A percentile compares a stretch with the other conserved stretches of the same genome.
Conservation (phyloP, 2,888 invertebrate species). For the Polydrusus pterygomalis region DNA sequence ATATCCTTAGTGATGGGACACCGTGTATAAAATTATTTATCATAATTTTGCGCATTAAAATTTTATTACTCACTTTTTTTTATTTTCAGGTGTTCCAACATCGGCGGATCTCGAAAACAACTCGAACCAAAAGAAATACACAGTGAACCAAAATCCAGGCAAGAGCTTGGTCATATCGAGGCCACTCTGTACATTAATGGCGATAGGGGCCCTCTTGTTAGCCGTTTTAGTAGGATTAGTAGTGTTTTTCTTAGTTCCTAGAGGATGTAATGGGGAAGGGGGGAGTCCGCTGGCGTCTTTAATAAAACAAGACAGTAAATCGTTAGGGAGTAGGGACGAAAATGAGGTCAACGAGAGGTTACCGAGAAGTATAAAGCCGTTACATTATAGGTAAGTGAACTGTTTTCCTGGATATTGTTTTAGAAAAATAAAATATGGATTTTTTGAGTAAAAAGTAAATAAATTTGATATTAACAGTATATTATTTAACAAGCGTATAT, state of each 20-base stretch:
- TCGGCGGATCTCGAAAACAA: constrained; percentile 69
- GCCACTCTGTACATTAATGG: constrained; percentile 68
- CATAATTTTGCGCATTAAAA: too few relatives aligned
- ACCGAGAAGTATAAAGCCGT: constrained; percentile 66
- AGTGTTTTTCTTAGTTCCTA: constrained; percentile 69
- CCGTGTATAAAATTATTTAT: too few relatives aligned
- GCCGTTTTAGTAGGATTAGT: constrained; percentile 67
- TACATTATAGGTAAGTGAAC: constrained; percentile 66
- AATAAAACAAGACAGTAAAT: constrained; percentile 32
- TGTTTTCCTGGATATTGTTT: too few relatives aligned
- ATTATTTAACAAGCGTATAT: too few relatives aligned
- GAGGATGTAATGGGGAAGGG: constrained; percentile 60
- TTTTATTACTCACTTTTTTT: neutral
- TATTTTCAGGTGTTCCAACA: constrained; percentile 69
- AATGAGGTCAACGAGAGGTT: constrained; percentile 63
- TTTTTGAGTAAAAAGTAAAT: too few relatives aligned
- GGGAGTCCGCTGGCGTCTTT: constrained; percentile 54
- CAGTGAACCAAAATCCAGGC: constrained; percentile 65
- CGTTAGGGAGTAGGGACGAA: constrained; percentile 16
- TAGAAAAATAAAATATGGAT: too few relatives aligned
- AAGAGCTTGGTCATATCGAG: constrained; percentile 67
- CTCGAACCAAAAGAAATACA: constrained; percentile 69
- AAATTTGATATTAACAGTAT: too few relatives aligned
- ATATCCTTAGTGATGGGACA: too few relatives aligned
- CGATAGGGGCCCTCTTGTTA: constrained; percentile 67